Evolutionary conservation across 2,888 invertebrate species (phyloP), one percentile per base, ranked within the genome.

Genomic region (Timema cristinae): DNA sequence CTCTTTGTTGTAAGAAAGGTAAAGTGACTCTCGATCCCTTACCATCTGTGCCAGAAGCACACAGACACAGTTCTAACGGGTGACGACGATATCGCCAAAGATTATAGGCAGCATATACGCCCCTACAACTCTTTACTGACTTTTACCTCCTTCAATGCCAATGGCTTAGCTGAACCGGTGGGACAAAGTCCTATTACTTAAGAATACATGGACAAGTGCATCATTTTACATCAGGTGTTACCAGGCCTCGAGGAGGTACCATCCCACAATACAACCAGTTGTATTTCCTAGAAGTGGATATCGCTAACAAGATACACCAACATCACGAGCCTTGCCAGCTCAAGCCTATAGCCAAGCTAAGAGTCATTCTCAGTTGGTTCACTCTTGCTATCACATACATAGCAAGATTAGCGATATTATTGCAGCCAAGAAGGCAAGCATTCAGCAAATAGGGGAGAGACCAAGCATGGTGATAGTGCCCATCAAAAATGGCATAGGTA

Each of bases 181-280:
- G 61, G 16, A 8, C 2, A 16, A 8, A 47, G 47, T 61, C 47
- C 7, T 61, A 15, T 13, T 47, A 32, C 9, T 61, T 61, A 10
- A 8, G 9, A 61, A 61, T 61, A 1, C 61, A 61, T 16, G 15
- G 61, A 15, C 61, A 61, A 61, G 61, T 61, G 32, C 61, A 61
- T 32, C 61, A 61, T 32, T 13, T 61, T 9, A 61, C 61, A 9
- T 61, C 16, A 0, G 61, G 61, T 8, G 32, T 48, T 61, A 16
- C 13, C 9, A 8, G 61, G 7, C 61, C 16, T 8, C 47, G 32
- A 8, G 61, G 48, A 10, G 16, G 61, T 4, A 4, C 1, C 15
- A 48, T 9, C 1, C 16, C 61, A 47, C 32, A 48, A 8, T 61
- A 61, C 61, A 61, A 61, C 13, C 61, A 61, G 48, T 32, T 61